phyloP scores from a whole-genome alignment of 2,888 invertebrate species.

The Microchrysa polita region DNA sequence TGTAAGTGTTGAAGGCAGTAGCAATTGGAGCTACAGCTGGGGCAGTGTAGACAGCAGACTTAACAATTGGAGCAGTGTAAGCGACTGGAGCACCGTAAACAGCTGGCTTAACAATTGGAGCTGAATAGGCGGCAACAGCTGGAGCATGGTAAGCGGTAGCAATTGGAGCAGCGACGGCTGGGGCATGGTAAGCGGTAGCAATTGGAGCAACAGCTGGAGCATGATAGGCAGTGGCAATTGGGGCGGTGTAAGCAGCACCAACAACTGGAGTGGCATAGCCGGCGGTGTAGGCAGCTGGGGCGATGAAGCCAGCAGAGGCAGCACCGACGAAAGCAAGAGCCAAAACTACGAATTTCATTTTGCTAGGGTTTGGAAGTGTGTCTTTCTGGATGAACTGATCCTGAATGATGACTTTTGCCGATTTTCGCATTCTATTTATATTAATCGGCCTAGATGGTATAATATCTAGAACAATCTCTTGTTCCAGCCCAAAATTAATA shows the following conservation, averaged over 20 bases:
- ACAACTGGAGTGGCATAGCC: neutral
- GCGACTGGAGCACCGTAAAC: neutral
- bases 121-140: neutral
- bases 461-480: too few relatives aligned
- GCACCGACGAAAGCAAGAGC: slow-evolving; percentile 27
- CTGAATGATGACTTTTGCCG: neutral
- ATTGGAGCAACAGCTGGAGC: too few relatives aligned
- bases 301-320: slow-evolving; percentile 14
- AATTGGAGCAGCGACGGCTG: neutral
- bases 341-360: slow-evolving; percentile 31
- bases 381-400: slow-evolving; percentile 6
- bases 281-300: slow-evolving; percentile 6
- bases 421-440: slow-evolving; percentile 1
- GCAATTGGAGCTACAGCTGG: slow-evolving; percentile 2
- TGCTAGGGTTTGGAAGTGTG: slow-evolving; percentile 1
- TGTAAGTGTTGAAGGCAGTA: too few relatives aligned
- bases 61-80: neutral
- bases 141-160: neutral
- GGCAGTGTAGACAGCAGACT: neutral
- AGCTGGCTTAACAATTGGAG: neutral
- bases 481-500: too few relatives aligned
- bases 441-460: neutral
- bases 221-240: neutral
- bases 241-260: neutral
- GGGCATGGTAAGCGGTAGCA: neutral